phyloP scores from a whole-genome alignment of 2,113 vertebrate genomes.

The Bos taurus region ARS-UCD2.0 NC_037330.1:27882501-27883000 shows the following conservation, averaged over 20 bases:
- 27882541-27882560: neutral
- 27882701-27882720: neutral
- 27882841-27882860: neutral
- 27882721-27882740: neutral
- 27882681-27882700: neutral
- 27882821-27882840: neutral
- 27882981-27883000: neutral
- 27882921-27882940: neutral
- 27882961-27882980: neutral
- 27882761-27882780: neutral
- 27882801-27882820: accelerated
- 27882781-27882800: accelerated
- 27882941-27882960: neutral
- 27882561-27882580: neutral
- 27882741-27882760: neutral
- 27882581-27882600: neutral
- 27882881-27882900: neutral
- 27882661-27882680: neutral
- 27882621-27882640: neutral
- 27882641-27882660: neutral
- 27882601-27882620: neutral
- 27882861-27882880: neutral
- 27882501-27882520: neutral
- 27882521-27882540: neutral
- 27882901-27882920: neutral